A percentile compares a stretch with the other conserved stretches of the same genome.
phyloP scores from a whole-genome alignment of 2,113 vertebrate species.

The Notothenia coriiceps region DNA sequence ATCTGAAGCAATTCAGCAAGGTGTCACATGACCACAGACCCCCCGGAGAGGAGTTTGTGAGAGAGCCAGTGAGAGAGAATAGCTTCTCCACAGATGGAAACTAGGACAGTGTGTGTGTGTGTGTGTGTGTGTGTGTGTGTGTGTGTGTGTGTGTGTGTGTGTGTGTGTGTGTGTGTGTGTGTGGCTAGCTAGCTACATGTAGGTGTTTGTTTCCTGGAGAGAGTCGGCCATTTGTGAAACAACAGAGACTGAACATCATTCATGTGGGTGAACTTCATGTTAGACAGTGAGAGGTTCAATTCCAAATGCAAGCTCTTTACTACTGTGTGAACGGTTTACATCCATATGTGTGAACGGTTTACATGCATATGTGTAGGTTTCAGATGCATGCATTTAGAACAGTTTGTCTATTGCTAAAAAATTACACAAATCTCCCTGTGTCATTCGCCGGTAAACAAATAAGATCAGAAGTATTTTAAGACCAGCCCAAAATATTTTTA shows the following conservation, averaged over 20 bases:
- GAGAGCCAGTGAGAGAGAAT: conserved; percentile 60
- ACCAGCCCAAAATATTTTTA: too few species aligned
- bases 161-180: conserved; percentile 61
- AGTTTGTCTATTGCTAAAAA: neutral
- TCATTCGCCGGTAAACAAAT: neutral
- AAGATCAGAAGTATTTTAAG: too few species aligned
- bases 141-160: conserved; percentile 54
- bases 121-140: conserved; percentile 55
- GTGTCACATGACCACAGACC: conserved; percentile 65
- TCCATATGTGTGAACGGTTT: too few species aligned
- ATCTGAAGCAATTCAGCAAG: conserved; percentile 23
- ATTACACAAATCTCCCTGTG: neutral
- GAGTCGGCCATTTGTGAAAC: neutral
- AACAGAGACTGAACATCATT: neutral
- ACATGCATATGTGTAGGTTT: neutral
- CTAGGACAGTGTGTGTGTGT: conserved; percentile 78
- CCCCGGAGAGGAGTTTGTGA: conserved; percentile 57
- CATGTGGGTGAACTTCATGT: neutral
- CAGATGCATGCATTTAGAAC: neutral
- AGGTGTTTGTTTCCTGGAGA: too few species aligned
- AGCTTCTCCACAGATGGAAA: conserved; percentile 77
- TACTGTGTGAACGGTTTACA: too few species aligned
- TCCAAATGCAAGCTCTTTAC: neutral
- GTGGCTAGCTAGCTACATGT: conserved; percentile 25
- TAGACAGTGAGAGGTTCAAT: neutral